Percentiles rank a stretch among this genome's conserved stretches.
Conservation (phyloP, 2,888 invertebrate species). For the Acleris emargana region DNA sequence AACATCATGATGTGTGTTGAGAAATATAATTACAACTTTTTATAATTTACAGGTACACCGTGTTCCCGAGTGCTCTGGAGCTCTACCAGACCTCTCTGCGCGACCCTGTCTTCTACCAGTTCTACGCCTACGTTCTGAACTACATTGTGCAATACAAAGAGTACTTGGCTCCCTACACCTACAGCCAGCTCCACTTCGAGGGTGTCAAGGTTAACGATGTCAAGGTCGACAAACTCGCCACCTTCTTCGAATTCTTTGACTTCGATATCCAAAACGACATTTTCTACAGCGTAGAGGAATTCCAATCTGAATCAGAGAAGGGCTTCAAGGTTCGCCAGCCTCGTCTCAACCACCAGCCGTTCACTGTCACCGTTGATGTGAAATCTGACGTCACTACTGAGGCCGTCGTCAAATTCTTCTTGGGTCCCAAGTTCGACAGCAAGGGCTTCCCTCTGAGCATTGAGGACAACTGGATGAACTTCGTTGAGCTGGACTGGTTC, state of each 20-base stretch:
- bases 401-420: slow-evolving; percentile 82
- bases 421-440: slow-evolving; percentile 85
- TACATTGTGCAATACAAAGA: slow-evolving; percentile 80
- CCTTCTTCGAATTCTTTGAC: slow-evolving; percentile 84
- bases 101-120: slow-evolving; percentile 85
- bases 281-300: slow-evolving; percentile 57
- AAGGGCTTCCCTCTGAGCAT: slow-evolving; percentile 75
- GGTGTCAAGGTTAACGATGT: slow-evolving; percentile 81
- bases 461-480: slow-evolving; percentile 77
- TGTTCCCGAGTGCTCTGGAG: slow-evolving; percentile 79
- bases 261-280: slow-evolving; percentile 62
- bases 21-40: neutral
- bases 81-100: slow-evolving; percentile 81
- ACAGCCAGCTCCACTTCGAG: slow-evolving; percentile 73
- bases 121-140: slow-evolving; percentile 78
- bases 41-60: slow-evolving; percentile 56
- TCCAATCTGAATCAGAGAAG: slow-evolving; percentile 62
- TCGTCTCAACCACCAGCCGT: slow-evolving; percentile 84
- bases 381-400: slow-evolving; percentile 67
- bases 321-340: slow-evolving; percentile 85
- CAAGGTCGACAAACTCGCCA: slow-evolving; percentile 79
- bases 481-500: slow-evolving; percentile 56
- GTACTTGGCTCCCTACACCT: slow-evolving; percentile 75
- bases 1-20: neutral
- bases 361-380: slow-evolving; percentile 72